phyloP scores from a whole-genome alignment of 2,113 vertebrate species.

The Anhinga rufa region DNA sequence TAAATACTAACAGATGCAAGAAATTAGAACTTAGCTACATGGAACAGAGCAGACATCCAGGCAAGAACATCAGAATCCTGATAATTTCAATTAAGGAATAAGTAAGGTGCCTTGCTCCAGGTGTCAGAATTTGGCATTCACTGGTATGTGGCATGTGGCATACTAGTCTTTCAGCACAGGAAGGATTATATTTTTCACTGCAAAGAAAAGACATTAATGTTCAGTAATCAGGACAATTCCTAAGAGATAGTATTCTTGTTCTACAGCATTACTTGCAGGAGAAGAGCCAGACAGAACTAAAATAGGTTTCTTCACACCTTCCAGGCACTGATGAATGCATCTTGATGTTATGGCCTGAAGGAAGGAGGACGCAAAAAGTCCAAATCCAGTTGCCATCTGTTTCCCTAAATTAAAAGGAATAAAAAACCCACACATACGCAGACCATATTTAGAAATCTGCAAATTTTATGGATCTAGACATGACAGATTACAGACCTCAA shows the following conservation, averaged over 20 bases:
- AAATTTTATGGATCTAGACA: neutral
- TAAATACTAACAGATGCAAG: neutral
- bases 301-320: constrained; percentile 36
- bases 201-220: neutral
- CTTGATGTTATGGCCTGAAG: constrained; percentile 15
- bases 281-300: neutral
- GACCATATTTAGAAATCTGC: neutral
- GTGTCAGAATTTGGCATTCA: neutral
- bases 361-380: neutral
- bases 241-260: neutral
- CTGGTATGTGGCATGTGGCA: neutral
- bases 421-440: neutral
- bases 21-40: neutral
- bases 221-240: neutral
- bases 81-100: neutral
- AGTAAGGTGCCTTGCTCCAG: neutral
- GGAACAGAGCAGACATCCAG: neutral
- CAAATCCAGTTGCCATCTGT: constrained; percentile 19
- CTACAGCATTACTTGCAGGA: neutral
- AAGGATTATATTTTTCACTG: neutral
- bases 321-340: neutral
- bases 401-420: constrained; percentile 7
- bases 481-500: neutral
- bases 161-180: neutral
- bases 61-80: neutral